Evolutionary conservation across 1,140 invertebrate genomes (phyloP).

Genomic region (Periplaneta americana): DNA sequence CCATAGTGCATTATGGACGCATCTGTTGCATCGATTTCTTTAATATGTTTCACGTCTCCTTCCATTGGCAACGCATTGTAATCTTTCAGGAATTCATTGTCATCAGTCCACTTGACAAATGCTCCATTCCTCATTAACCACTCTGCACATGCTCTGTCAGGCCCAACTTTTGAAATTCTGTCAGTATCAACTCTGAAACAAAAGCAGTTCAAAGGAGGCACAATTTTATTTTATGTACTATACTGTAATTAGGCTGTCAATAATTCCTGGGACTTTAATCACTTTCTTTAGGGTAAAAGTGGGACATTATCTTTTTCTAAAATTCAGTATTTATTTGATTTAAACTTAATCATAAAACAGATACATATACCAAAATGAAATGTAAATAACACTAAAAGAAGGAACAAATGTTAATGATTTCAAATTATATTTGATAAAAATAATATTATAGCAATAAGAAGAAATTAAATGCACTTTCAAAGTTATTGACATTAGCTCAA

Average conservation of each 20-base stretch:
- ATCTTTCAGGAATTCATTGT: constrained; percentile 48
- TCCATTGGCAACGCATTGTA: constrained; percentile 60
- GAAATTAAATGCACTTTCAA: too few species aligned
- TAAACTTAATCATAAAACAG: neutral
- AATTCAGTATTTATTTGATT: neutral
- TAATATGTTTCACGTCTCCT: constrained; percentile 43
- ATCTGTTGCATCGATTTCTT: constrained; percentile 70
- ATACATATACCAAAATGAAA: neutral
- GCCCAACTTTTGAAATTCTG: constrained; percentile 66
- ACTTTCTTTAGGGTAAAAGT: too few species aligned
- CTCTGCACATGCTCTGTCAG: constrained; percentile 84
- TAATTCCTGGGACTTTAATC: neutral
- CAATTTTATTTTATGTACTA: neutral
- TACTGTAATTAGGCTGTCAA: neutral
- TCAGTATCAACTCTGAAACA: constrained; percentile 54
- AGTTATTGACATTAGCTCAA: too few species aligned
- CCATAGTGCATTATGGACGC: constrained; percentile 72
- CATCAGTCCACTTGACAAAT: constrained; percentile 57
- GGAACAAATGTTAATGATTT: too few species aligned
- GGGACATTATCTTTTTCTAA: neutral
- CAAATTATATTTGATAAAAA: too few species aligned
- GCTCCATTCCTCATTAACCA: constrained; percentile 84
- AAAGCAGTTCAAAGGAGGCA: neutral
- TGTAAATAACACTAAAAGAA: neutral
- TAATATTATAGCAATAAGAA: too few species aligned